These are phyloP conservation scores for Chloropsis cyanopogon DNA, from an alignment of 2,113 vertebrate species.

Conservation along the genomic window DNA sequence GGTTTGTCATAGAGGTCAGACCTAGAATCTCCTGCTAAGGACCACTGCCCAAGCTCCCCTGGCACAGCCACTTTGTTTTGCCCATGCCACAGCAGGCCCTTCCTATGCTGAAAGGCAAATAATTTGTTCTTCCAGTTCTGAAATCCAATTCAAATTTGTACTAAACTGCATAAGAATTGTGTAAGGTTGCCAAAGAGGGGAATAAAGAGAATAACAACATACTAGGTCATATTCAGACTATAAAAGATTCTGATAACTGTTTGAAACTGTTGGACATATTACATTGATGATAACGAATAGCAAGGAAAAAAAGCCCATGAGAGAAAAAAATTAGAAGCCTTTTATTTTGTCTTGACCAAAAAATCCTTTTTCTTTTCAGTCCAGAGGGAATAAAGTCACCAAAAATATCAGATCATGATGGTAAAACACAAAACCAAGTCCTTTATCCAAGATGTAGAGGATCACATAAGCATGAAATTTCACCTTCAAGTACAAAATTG, in stretches of 20 bases:
- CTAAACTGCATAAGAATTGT: background rate
- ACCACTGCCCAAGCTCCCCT: background rate
- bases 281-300: background rate
- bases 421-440: background rate
- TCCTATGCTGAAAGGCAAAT: background rate
- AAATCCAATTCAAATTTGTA: background rate
- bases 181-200: background rate
- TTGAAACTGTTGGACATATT: background rate
- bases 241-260: background rate
- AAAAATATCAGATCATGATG: background rate
- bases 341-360: background rate
- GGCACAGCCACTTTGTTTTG: rapidly evolving
- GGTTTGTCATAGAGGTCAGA: background rate
- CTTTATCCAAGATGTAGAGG: background rate
- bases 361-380: background rate
- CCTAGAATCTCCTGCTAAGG: background rate
- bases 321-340: background rate
- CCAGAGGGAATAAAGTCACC: background rate
- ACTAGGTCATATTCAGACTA: background rate
- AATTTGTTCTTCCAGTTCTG: background rate
- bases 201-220: background rate
- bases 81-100: background rate
- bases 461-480: background rate
- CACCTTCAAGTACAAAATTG: background rate
- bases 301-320: background rate